Evolutionary conservation across 2,113 vertebrate genomes (phyloP).

Genomic region (Tyto alba): DNA sequence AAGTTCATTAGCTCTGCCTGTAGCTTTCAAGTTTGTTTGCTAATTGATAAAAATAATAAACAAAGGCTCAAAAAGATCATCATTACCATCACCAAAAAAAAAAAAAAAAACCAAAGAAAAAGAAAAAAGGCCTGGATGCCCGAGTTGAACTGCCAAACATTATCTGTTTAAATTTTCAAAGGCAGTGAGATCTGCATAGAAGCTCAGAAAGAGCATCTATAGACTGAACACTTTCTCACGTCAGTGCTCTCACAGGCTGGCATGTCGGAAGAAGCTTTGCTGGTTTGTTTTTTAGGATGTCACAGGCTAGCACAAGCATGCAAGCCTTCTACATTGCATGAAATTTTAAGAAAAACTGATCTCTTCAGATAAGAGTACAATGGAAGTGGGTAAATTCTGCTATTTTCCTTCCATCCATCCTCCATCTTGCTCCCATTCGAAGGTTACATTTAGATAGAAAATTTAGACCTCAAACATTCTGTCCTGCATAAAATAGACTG

Average conservation of each 20-base stretch:
- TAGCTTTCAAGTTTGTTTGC: neutral
- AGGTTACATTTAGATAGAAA: neutral
- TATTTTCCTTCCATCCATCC: neutral
- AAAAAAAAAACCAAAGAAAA: neutral
- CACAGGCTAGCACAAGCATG: constrained; percentile 16
- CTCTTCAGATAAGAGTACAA: neutral
- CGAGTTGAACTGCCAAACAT: constrained; percentile 25
- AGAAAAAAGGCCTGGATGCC: neutral
- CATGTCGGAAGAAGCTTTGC: constrained; percentile 51
- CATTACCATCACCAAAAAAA: accelerated
- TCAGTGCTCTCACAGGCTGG: constrained; percentile 45
- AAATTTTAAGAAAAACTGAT: neutral
- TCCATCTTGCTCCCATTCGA: neutral
- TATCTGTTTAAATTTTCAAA: constrained; percentile 26
- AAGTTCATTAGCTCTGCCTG: neutral
- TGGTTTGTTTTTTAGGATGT: constrained; percentile 31
- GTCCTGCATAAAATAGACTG: neutral
- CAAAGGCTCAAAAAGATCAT: neutral
- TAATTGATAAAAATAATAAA: constrained; percentile 4
- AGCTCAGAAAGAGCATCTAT: constrained; percentile 38
- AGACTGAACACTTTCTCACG: constrained; percentile 33
- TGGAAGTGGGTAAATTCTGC: neutral
- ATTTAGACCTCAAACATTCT: neutral
- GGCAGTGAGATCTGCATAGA: neutral
- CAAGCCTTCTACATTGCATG: neutral